Conservation (phyloP, 2,113 vertebrate genomes). For the Capricornis sumatraensis region DNA sequence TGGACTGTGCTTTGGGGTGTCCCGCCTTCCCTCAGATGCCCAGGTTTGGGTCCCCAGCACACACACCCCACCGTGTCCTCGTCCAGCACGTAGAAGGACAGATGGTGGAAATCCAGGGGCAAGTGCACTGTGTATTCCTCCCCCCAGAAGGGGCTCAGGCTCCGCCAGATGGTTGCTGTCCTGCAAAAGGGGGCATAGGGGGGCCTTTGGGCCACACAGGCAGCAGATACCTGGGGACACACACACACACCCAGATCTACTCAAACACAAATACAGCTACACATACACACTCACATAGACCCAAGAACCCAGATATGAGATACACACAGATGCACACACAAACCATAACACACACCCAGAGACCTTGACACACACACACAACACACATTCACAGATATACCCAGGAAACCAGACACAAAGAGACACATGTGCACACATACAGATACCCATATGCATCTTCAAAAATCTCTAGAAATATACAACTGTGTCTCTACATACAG, state of each 20-base stretch:
- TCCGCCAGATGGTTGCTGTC: slow-evolving; percentile 91
- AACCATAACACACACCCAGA: neutral
- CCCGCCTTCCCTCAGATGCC: neutral
- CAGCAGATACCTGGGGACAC: too few species aligned
- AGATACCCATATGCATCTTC: neutral
- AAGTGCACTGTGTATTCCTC: slow-evolving; percentile 92
- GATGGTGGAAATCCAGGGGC: slow-evolving; percentile 86
- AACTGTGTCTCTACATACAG: neutral
- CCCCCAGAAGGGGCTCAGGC: slow-evolving; percentile 93
- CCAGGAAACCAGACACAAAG: neutral
- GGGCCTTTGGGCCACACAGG: neutral
- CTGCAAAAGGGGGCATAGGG: slow-evolving; percentile 64
- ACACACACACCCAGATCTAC: neutral
- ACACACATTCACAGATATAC: neutral
- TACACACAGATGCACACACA: neutral
- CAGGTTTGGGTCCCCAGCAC: neutral
- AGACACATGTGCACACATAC: neutral
- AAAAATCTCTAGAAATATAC: neutral
- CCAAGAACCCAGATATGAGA: neutral
- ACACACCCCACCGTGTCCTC: slow-evolving; percentile 81
- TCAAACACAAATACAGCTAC: neutral
- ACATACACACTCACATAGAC: neutral
- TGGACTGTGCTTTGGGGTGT: rapidly evolving
- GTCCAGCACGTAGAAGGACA: slow-evolving; percentile 91
- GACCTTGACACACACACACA: neutral